Conservation (phyloP, 2,888 invertebrate genomes). For the Eristalis pertinax region DNA sequence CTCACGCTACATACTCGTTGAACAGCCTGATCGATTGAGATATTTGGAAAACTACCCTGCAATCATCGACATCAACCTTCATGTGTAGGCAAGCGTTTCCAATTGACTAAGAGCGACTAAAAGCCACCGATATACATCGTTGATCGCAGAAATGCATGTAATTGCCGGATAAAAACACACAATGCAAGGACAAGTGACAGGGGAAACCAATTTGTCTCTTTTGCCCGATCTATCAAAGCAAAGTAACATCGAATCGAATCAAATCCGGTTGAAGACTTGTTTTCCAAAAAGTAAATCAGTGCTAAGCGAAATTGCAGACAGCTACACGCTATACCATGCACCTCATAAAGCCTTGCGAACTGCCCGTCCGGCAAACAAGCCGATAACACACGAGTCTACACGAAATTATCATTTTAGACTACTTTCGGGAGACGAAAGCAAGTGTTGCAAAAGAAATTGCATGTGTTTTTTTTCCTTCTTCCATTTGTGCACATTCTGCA, state of each 20-base stretch:
- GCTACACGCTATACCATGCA: background rate
- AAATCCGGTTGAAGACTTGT: background rate
- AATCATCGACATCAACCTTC: background rate
- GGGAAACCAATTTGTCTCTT: background rate
- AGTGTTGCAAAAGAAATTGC: background rate
- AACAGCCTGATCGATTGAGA: background rate
- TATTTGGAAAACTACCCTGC: background rate
- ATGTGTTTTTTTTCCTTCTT: background rate
- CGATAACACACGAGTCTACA: background rate
- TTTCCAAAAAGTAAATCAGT: constrained; percentile 4
- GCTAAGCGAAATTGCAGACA: background rate
- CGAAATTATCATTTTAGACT: background rate
- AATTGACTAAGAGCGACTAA: background rate
- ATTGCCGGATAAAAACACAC: background rate
- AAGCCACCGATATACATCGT: background rate
- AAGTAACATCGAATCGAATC: background rate
- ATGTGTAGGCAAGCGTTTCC: constrained; percentile 9
- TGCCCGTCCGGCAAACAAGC: background rate
- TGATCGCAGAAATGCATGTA: background rate
- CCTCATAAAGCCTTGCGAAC: background rate
- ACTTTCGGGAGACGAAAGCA: background rate
- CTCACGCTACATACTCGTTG: background rate
- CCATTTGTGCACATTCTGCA: background rate
- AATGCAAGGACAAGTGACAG: background rate
- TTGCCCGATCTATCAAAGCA: background rate